Evolutionary conservation across 2,113 vertebrate species (phyloP).

Genomic region (Triplophysa rosa): DNA sequence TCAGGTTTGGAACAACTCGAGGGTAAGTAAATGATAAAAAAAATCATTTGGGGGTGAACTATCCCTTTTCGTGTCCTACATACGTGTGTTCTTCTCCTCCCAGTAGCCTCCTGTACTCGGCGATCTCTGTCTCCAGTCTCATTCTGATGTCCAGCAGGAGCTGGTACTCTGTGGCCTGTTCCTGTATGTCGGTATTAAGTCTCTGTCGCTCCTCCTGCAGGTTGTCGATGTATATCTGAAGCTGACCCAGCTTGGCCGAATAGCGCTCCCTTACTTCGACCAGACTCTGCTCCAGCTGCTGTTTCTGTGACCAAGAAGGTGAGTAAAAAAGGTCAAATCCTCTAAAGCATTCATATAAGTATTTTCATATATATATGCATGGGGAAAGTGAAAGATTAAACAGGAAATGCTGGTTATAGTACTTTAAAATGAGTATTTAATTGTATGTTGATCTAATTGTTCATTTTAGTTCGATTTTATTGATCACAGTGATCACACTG

Average conservation of each 20-base stretch:
- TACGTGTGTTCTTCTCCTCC: slow-evolving; percentile 53
- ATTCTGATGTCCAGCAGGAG: slow-evolving; percentile 72
- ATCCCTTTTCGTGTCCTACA: not conserved
- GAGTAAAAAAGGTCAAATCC: not conserved
- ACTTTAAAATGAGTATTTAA: not conserved
- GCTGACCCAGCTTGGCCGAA: slow-evolving; percentile 51
- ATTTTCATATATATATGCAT: too few species aligned
- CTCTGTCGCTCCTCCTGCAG: slow-evolving; percentile 63
- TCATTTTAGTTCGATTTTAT: not conserved
- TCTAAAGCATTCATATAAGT: not conserved
- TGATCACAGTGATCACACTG: not conserved
- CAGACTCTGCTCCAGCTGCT: slow-evolving; percentile 52
- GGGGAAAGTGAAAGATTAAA: too few species aligned
- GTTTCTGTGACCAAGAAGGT: slow-evolving; percentile 55
- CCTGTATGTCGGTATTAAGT: slow-evolving; percentile 47
- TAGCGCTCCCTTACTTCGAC: slow-evolving; percentile 49
- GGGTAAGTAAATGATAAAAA: too few species aligned
- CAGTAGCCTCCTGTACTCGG: slow-evolving; percentile 73
- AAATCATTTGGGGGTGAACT: too few species aligned
- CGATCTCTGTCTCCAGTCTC: slow-evolving; percentile 73
- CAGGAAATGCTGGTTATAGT: not conserved
- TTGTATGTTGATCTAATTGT: not conserved
- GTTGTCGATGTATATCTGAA: slow-evolving; percentile 57
- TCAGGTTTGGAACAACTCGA: too few species aligned
- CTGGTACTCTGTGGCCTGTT: slow-evolving; percentile 60